Conservation (phyloP, 92 coral and sea anemone species). For the Virgularia gustaviana region DNA sequence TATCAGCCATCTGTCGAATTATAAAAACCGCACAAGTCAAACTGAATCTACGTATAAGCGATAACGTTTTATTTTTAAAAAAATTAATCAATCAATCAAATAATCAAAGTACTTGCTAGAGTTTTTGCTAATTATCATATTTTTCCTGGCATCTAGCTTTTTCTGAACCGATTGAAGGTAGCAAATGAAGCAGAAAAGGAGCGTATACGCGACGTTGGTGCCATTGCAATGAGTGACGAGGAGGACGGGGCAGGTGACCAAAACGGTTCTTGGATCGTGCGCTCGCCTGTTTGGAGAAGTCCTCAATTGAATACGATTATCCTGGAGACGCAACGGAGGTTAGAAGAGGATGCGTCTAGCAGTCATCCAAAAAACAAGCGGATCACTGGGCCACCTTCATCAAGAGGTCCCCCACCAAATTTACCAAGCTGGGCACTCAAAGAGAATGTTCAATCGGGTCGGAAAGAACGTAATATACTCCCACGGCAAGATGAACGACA, state of each 20-base stretch:
- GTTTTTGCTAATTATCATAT: no score
- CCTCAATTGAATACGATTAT: neutral
- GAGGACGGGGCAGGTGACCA: slow-evolving; percentile 15
- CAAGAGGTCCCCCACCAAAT: slow-evolving; percentile 20
- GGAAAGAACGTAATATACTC: no score
- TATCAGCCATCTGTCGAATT: no score
- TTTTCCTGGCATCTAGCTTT: no score
- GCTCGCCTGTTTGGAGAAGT: slow-evolving; percentile 21
- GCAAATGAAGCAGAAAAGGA: slow-evolving; percentile 21
- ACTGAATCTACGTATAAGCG: no score
- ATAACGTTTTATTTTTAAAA: no score
- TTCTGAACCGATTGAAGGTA: slow-evolving; percentile 23
- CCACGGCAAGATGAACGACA: no score
- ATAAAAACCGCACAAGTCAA: no score
- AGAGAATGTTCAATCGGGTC: no score
- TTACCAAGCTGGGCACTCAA: no score
- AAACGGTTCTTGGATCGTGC: slow-evolving; percentile 4
- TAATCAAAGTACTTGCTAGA: no score
- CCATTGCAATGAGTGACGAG: slow-evolving; percentile 26
- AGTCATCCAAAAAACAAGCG: slow-evolving; percentile 36
- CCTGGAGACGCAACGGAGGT: neutral
- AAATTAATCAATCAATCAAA: no score
- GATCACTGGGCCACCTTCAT: slow-evolving; percentile 26
- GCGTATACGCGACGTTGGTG: neutral
- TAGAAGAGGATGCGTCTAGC: neutral